Percentiles rank a stretch among this genome's conserved stretches.
Evolutionary conservation across 2,113 vertebrate species (phyloP).

Genomic region (Romanogobio albipinnatus): DNA sequence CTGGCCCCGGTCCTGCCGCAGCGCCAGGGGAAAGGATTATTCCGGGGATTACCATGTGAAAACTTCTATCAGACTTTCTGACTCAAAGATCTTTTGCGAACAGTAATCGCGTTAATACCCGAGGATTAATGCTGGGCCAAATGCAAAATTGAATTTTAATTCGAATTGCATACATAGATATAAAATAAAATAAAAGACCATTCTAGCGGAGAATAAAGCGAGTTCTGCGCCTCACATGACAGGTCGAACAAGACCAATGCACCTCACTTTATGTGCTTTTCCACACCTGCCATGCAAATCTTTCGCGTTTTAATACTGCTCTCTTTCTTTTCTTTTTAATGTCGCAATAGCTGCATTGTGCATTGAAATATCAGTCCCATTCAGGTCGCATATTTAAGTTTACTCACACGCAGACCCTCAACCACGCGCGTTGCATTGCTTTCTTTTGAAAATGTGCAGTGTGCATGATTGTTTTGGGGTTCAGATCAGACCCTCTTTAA

Average conservation of each 20-base stretch:
- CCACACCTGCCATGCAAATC: conserved; percentile 89
- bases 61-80: conserved; percentile 84
- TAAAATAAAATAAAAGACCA: conserved; percentile 66
- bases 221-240: conserved; percentile 44
- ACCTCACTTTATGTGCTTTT: conserved; percentile 69
- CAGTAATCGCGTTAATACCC: conserved; percentile 81
- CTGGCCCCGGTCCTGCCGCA: conserved; percentile 68
- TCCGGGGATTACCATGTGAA: conserved; percentile 87
- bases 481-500: conserved; percentile 61
- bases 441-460: conserved; percentile 30
- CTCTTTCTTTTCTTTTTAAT: not conserved
- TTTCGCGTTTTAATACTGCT: conserved; percentile 44
- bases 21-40: conserved; percentile 82
- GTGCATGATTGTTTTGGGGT: conserved; percentile 44
- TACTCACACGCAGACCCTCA: not conserved
- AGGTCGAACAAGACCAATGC: conserved; percentile 56
- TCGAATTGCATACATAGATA: conserved; percentile 67
- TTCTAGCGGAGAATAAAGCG: conserved; percentile 47
- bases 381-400: not conserved
- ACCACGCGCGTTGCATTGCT: not conserved
- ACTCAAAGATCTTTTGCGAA: conserved; percentile 78
- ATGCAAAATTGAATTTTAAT: conserved; percentile 77
- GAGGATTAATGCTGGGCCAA: conserved; percentile 75
- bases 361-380: conserved; percentile 9
- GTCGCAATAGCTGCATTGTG: conserved; percentile 1